phyloP scores from a whole-genome alignment of 2,888 invertebrate species.

The Phyto melanocephala region DNA sequence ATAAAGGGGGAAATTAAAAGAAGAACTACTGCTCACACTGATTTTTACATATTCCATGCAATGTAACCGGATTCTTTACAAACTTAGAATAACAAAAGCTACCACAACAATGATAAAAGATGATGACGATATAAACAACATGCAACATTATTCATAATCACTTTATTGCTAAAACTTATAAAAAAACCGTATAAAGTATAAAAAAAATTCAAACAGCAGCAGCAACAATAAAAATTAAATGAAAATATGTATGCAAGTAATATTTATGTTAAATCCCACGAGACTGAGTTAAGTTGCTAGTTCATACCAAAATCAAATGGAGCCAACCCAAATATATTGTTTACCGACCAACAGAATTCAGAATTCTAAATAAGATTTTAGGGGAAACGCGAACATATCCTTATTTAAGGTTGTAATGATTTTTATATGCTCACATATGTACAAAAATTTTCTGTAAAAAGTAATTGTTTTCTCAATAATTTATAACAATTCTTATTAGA shows the following conservation, averaged over 20 bases:
- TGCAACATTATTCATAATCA: conserved; percentile 43
- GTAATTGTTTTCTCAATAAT: too few species aligned
- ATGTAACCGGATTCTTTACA: conserved; percentile 35
- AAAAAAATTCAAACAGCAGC: conserved; percentile 4
- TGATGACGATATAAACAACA: conserved; percentile 42
- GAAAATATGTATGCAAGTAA: too few species aligned
- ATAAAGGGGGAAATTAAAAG: neutral
- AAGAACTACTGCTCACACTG: neutral
- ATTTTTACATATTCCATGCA: conserved; percentile 29
- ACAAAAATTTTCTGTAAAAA: too few species aligned
- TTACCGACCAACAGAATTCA: too few species aligned
- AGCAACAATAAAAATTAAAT: neutral
- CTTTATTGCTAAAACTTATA: neutral
- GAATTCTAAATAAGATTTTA: too few species aligned
- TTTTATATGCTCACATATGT: too few species aligned
- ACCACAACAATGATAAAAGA: conserved; percentile 2
- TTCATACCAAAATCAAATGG: conserved; percentile 27
- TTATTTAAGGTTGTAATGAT: too few species aligned
- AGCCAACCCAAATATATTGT: neutral
- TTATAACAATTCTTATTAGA: too few species aligned
- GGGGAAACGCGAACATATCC: too few species aligned
- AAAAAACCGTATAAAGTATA: neutral
- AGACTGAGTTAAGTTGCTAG: conserved; percentile 20
- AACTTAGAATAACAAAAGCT: conserved; percentile 2
- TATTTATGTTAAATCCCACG: conserved; percentile 26